phyloP scores from a whole-genome alignment of 2,888 invertebrate genomes.

The Microctonus aethiopoides region DNA sequence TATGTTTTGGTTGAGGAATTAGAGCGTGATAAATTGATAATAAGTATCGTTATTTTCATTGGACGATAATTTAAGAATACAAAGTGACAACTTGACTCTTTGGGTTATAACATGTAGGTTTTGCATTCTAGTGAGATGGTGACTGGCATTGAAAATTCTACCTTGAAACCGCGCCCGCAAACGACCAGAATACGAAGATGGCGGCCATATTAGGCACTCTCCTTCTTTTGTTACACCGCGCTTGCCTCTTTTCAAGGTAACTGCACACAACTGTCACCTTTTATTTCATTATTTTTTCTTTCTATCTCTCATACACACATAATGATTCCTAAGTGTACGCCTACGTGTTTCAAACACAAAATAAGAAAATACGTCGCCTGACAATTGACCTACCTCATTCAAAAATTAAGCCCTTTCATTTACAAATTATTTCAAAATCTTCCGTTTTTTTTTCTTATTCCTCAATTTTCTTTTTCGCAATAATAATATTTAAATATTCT shows the following conservation, averaged over 20 bases:
- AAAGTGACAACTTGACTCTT: slow-evolving; percentile 45
- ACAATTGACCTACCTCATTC: not conserved
- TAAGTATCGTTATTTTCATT: slow-evolving; percentile 48
- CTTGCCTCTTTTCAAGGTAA: slow-evolving; percentile 19
- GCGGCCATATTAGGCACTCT: slow-evolving; percentile 61
- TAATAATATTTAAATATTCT: too few species aligned
- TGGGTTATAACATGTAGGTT: slow-evolving; percentile 48
- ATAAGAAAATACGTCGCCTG: slow-evolving; percentile 7
- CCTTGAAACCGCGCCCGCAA: slow-evolving; percentile 56
- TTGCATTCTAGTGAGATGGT: slow-evolving; percentile 61
- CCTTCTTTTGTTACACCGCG: slow-evolving; percentile 43
- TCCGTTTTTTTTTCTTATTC: slow-evolving; percentile 10
- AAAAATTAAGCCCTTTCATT: slow-evolving; percentile 9
- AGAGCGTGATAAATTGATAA: not conserved
- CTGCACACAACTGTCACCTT: slow-evolving; percentile 1
- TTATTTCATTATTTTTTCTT: not conserved
- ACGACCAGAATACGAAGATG: slow-evolving; percentile 65
- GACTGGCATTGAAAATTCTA: slow-evolving; percentile 64
- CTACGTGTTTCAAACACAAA: slow-evolving; percentile 19
- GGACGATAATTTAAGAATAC: slow-evolving; percentile 56
- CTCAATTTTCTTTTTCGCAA: too few species aligned
- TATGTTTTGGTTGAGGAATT: not conserved
- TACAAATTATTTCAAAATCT: not conserved
- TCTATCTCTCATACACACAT: too few species aligned
- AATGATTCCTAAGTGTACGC: slow-evolving; percentile 9